Base-by-base conservation (phyloP, 2,797 vertebrate genomes). In the Oryzias sinensis region DNA sequence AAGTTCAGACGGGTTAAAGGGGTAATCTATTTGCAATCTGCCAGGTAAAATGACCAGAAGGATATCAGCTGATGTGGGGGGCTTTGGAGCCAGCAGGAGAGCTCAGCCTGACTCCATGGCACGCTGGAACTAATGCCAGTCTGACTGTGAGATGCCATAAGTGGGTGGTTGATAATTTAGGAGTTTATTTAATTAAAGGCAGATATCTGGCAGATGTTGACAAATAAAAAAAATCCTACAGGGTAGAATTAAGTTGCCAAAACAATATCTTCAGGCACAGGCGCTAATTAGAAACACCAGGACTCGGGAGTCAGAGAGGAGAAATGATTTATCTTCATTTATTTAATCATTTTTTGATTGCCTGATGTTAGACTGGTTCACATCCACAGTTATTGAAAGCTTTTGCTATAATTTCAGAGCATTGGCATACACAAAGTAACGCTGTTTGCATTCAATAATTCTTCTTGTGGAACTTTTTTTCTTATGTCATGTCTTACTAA, bases 261-360 rank as follows among this genome's bases (percentile, higher is more conserved):
- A 65, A 49, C 60, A 82, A 75, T 80, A 82, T 76, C 67, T 81
- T 66, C 43, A 49, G 72, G 65, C 58, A 27, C 64, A 56, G 56
- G 50, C 68, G 48, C 62, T 81, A 81, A 87, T 85, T 76, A 79
- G 70, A 84, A 82, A 74, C 70, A 83, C 74, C 73, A 76, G 68
- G 56, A 80, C 76, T 51, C 65, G 65, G 58, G 51, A 77, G 67
- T 65, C 56, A 52, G 50, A 44, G 51, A 75, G 72, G 56, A 72
- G 56, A 22, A 59, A 56, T 72, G 33, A 68, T 78, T 60, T 72
- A 57, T 48, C 70, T 59, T 46, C 2, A 15, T 51, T 76, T 54
- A 37, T 37, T 37, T 37, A 37, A 37, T 37, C 33, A 37, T 37
- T 37, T 37, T 37, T 37, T 37, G 33, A 37, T 37, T 37, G 33